phyloP scores from a whole-genome alignment of 2,888 invertebrate species.

The Ptychoptera contaminata region DNA sequence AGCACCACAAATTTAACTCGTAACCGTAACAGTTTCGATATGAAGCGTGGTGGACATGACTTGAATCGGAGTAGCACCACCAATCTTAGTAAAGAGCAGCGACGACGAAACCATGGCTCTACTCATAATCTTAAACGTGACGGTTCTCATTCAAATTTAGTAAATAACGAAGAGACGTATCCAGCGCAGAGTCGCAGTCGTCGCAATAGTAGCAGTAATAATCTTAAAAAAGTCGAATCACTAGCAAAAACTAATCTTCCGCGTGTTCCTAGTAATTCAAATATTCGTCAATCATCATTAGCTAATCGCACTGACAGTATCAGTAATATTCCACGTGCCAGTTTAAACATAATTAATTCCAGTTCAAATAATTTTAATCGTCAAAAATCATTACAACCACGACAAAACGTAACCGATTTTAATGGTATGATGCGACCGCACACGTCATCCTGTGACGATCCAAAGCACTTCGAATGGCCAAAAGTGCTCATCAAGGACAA shows the following conservation, averaged over 20 bases:
- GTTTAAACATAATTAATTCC: conserved; percentile 14
- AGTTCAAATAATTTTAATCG: conserved; percentile 9
- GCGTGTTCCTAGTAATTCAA: conserved; percentile 1
- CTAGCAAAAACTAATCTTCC: background rate
- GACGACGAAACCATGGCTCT: conserved; percentile 23
- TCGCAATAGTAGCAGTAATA: conserved; percentile 2
- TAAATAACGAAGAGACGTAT: conserved; percentile 5
- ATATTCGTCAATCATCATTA: conserved; percentile 12
- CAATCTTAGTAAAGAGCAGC: conserved; percentile 13
- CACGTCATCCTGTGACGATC: conserved; percentile 16
- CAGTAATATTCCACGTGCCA: conserved; percentile 26
- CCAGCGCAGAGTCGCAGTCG: background rate
- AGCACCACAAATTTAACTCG: conserved; percentile 27
- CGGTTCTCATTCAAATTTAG: conserved; percentile 16
- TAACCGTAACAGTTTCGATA: conserved; percentile 28
- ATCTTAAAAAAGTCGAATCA: background rate
- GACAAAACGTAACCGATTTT: background rate
- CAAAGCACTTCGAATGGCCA: conserved; percentile 13
- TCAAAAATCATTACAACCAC: conserved; percentile 11
- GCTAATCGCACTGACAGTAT: conserved; percentile 16
- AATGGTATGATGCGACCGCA: conserved; percentile 14
- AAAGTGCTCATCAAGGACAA: conserved; percentile 5
- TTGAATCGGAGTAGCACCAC: conserved; percentile 9
- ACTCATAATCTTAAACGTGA: conserved; percentile 25
- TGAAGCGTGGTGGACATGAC: conserved; percentile 13